A percentile compares a stretch with the other conserved stretches of the same genome.
Evolutionary conservation across 2,113 vertebrate genomes (phyloP).

Genomic region (Ginglymostoma cirratum): DNA sequence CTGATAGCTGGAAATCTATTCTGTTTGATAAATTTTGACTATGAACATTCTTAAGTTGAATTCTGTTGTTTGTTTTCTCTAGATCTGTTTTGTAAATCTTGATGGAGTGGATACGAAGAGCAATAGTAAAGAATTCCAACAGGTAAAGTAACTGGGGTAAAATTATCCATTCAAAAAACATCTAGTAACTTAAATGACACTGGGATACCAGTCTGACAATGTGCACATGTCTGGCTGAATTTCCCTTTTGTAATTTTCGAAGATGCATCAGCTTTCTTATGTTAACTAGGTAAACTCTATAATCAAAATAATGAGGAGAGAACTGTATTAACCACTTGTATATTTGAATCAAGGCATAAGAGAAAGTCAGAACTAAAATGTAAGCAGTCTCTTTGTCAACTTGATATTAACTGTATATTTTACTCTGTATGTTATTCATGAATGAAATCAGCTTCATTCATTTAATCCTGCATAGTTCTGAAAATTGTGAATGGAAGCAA

Average conservation of each 20-base stretch:
- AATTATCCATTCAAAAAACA: constrained; percentile 28
- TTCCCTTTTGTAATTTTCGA: not conserved
- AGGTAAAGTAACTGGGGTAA: constrained; percentile 54
- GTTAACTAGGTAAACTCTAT: not conserved
- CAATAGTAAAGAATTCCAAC: constrained; percentile 58
- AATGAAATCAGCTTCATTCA: not conserved
- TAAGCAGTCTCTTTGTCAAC: not conserved
- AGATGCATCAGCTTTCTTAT: not conserved
- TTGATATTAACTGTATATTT: not conserved
- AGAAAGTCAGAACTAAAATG: not conserved
- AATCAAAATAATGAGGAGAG: not conserved
- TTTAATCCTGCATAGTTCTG: not conserved
- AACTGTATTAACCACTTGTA: not conserved
- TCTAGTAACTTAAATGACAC: too few species aligned
- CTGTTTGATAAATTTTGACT: too few species aligned
- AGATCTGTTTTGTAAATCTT: constrained; percentile 93
- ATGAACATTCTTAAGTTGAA: not conserved
- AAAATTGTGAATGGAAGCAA: not conserved
- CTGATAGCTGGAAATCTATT: not conserved
- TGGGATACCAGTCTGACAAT: not conserved
- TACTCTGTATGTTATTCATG: not conserved
- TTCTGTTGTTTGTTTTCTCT: constrained; percentile 39
- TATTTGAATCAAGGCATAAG: not conserved
- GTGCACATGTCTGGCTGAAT: not conserved
- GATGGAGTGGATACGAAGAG: constrained; percentile 63